A percentile compares a stretch with the other conserved stretches of the same genome.
phyloP scores from a whole-genome alignment of 2,113 vertebrate genomes.

The Ochotona curzoniae region DNA sequence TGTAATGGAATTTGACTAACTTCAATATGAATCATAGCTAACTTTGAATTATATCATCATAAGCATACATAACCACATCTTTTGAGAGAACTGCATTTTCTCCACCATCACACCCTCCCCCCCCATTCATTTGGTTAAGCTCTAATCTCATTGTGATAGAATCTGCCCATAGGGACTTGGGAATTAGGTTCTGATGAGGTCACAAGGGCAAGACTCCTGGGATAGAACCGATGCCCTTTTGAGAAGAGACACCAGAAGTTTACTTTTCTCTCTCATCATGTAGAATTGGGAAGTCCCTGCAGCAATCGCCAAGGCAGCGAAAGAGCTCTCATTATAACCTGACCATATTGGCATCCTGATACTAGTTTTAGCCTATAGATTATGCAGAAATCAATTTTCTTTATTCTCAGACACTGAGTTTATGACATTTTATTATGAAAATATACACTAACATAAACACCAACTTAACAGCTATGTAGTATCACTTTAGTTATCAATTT shows the following conservation, averaged over 20 bases:
- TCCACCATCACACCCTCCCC: too few species aligned
- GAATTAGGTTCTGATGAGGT: background rate
- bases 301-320: background rate
- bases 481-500: constrained; percentile 21
- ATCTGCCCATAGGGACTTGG: background rate
- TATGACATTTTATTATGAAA: background rate
- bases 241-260: background rate
- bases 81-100: background rate
- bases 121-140: background rate
- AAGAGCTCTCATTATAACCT: background rate
- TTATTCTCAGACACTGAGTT: background rate
- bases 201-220: background rate
- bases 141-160: background rate
- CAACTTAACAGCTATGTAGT: background rate
- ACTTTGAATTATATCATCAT: background rate
- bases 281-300: background rate
- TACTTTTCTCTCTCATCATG: background rate
- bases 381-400: background rate
- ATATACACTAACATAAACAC: background rate
- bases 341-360: background rate
- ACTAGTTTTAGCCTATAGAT: background rate
- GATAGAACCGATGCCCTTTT: background rate
- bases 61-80: background rate
- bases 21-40: constrained; percentile 28
- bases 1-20: background rate